Base-by-base conservation (phyloP, 2,888 invertebrate species). In the Pandemis cinnamomeana region DNA sequence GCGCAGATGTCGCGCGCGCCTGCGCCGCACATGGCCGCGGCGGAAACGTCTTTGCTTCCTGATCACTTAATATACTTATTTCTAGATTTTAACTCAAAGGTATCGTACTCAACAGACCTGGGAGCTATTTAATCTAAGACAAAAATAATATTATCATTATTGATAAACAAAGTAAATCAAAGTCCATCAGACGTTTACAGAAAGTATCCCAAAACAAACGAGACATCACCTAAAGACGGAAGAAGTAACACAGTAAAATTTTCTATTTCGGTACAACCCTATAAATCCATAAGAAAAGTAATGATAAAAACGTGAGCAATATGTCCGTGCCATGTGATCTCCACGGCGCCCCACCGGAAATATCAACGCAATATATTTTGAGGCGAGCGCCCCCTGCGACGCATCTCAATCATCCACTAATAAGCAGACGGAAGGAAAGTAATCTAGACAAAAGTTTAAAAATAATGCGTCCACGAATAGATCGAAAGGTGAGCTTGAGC, bases 401-500 rank as follows among this genome's bases (percentile, higher is more conserved):
- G 93, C 92, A 85, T 89, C 90, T 93, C 90, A 91, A 92, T 93
- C 92, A 92, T 91, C 90, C 91, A 89, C 91, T 93, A 93, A 93
- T 93, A 92, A 93, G 92, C 88, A 90, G 89, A 87, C 91, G 91
- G 91, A 92, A 92, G 92, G 90, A 92, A 91, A 92, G 92, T 91
- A 87, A 93, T 93, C 92, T 91, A 93, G 93, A 93, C 93, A 93
- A 92, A 93, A 91, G 92, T 93, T 91, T 93, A 93, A 90, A 91
- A 92, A 91, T 92, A 93, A 89, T 81, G 77, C 80, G 75, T 86
- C 84, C 89, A 87, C 86, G 86, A 94, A 93, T 93, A 93, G 92
- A 91, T 86, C 86, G 92, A 92, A 92, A 93, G 93, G 93, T 93
- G 93, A 92, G 93, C 91, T 91, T 89, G 85, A 87, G 87, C 89